Base-by-base conservation (phyloP, 2,888 invertebrate genomes). In the Chesias legatella region DNA sequence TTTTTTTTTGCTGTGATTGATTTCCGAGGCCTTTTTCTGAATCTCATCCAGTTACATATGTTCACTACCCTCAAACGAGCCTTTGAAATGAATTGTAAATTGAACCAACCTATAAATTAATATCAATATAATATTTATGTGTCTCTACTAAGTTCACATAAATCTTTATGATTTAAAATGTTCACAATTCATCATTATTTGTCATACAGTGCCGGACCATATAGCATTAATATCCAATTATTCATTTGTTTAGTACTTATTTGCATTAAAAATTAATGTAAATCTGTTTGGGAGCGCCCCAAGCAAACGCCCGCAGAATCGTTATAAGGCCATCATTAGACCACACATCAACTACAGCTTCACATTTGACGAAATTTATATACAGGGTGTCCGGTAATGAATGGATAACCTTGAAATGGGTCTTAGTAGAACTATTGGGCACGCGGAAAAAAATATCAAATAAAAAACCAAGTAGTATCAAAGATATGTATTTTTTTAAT, bases 131-230 rank as follows among this genome's bases (percentile, higher is more conserved):
- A 37, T 33, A 48, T 48, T 48, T 46, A 47, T 31, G 28, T 34
- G 31, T 37, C 33, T 32, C 50, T 51, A 48, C 43, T 51, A 51
- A 56, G 41, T 38, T 11, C 33, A 24, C 36, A 53, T 67, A 60
- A 59, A 63, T 66, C 60, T 56, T 53, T 9, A 5, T 31, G 7
- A 29, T 27, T 35, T 33, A 51, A 61, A 56, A 31, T 7, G 29
- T 27, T n/a, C 34, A 51, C 61, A 56, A 55, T 58, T 63, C 55
- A 53, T 48, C 22, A 49, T 35, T 48, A 60, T 62, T 60, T 60
- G 46, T 56, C 46, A 46, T 48, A 40, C 42, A 39, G 37, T 43
- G 40, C 45, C 50, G 44, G 46, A 28, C 50, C 35, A 52, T 52
- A 52, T 48, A 44, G 25, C 41, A 51, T 55, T 52, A 52, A 43